Base-by-base conservation (phyloP, 1,140 invertebrate species). In the Physella acuta region DNA sequence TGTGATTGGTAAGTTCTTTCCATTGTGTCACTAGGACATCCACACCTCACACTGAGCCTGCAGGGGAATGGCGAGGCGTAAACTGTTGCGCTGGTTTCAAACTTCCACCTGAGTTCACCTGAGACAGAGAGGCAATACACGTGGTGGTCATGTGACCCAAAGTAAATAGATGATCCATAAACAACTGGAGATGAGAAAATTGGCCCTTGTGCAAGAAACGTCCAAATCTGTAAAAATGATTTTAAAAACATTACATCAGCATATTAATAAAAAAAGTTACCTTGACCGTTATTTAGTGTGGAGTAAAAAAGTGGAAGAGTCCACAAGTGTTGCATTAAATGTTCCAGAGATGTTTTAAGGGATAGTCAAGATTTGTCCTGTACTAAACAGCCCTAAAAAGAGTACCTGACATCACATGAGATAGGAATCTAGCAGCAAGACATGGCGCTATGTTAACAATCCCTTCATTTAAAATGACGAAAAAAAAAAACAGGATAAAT, bases 141-240 rank as follows among this genome's bases (percentile, higher is more conserved):
- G 81, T 85, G 83, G 33, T 82, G 82, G 76, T 91, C 88, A 76
- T 90, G 88, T 75, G 89, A 91, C 2, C 89, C 89, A 78, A 92
- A 88, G 59, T 89, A 75, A 36, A 91, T 68, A 20, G 17, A 33
- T 4, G 28, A 80, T 69, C 73, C 72, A 75, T 49, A 14, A 5
- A 76, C 58, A 34, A 74, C 69, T 36, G 88, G 82, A 49, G 90
- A 89, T 5, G 90, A 91, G 85, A 91, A 92, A 70, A 92, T 87
- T 71, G 89, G 88, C 17, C 88, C 88, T 64, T 86, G 78, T 51
- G 86, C 85, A 51, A 85, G 53, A 63, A 84, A 89, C 37, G 78
- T 87, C 88, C 89, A 90, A n/a, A n/a, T n/a, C n/a, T n/a, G n/a
- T n/a, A n/a, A n/a, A n/a, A n/a, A n/a, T n/a, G n/a, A n/a, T n/a